These are phyloP conservation scores for Poecile montanus DNA, from an alignment of 2,797 vertebrate genomes.

Conservation along the genomic window DNA sequence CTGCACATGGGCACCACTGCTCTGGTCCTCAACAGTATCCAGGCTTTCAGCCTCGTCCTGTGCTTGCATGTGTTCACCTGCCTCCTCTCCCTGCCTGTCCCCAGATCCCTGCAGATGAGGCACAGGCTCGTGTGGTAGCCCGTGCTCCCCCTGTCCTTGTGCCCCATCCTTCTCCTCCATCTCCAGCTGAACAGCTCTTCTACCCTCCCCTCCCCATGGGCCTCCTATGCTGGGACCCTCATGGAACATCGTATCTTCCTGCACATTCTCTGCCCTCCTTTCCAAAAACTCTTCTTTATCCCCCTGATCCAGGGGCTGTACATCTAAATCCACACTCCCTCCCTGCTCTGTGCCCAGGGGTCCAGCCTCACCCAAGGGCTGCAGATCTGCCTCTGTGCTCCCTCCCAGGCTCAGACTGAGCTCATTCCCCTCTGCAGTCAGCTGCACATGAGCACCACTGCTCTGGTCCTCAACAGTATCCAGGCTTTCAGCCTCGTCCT, in stretches of 20 bases:
- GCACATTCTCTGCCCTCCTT: neutral
- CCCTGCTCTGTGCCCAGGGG: neutral
- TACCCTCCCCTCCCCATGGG: too few relatives aligned
- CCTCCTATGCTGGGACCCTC: too few relatives aligned
- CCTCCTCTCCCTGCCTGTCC: too few relatives aligned
- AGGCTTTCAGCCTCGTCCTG: neutral
- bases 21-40: fast-evolving
- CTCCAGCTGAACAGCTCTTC: too few relatives aligned
- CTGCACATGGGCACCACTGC: neutral
- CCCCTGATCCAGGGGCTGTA: fast-evolving
- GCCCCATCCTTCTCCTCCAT: neutral
- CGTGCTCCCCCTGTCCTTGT: too few relatives aligned
- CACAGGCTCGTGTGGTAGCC: neutral
- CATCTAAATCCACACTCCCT: neutral
- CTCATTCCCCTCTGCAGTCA: neutral
- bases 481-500: neutral
- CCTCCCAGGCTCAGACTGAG: fast-evolving
- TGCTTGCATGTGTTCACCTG: too few relatives aligned
- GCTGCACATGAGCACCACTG: neutral
- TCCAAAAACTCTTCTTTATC: neutral
- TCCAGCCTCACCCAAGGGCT: neutral
- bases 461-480: fast-evolving
- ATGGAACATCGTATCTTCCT: neutral
- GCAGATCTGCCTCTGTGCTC: neutral
- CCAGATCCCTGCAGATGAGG: neutral